Conservation (phyloP, 2,797 vertebrate genomes). For the Valencia hispanica region DNA sequence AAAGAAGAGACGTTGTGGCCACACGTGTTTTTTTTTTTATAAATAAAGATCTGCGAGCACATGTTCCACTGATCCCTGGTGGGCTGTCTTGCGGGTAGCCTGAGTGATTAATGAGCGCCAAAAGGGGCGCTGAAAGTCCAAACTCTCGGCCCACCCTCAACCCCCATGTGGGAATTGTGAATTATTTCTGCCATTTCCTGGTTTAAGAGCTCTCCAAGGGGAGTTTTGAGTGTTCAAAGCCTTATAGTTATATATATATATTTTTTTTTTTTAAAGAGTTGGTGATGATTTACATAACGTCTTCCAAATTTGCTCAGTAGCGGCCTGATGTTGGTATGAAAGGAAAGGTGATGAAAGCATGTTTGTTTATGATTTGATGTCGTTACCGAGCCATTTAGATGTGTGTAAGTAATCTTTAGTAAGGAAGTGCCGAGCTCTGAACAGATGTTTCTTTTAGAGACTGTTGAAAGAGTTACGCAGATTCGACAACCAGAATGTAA, state of each 20-base stretch:
- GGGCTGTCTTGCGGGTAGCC: conserved; percentile 51
- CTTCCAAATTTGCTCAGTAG: background rate
- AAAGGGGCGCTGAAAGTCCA: conserved; percentile 59
- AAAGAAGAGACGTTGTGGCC: conserved; percentile 20
- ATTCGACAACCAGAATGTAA: background rate
- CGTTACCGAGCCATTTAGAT: background rate
- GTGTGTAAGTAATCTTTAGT: background rate
- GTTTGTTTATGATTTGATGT: background rate
- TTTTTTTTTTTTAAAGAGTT: background rate
- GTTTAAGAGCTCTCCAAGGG: conserved; percentile 51
- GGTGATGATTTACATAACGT: background rate
- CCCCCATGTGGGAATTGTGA: conserved; percentile 45
- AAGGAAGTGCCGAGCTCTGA: background rate
- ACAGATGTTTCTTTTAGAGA: background rate
- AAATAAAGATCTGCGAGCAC: background rate
- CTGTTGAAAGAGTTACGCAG: background rate
- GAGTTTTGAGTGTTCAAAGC: background rate
- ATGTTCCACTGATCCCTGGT: conserved; percentile 17
- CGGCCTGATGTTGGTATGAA: background rate
- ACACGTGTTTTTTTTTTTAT: conserved; percentile 37
- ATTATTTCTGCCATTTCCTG: conserved; percentile 60
- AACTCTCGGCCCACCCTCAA: conserved; percentile 37
- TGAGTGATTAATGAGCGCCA: conserved; percentile 71
- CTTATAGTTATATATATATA: too few relatives aligned
- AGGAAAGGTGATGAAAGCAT: background rate